Evolutionary conservation across 2,113 vertebrate species (phyloP), one percentile per base, ranked within the genome.

Genomic region (Zosterops japonicus): DNA sequence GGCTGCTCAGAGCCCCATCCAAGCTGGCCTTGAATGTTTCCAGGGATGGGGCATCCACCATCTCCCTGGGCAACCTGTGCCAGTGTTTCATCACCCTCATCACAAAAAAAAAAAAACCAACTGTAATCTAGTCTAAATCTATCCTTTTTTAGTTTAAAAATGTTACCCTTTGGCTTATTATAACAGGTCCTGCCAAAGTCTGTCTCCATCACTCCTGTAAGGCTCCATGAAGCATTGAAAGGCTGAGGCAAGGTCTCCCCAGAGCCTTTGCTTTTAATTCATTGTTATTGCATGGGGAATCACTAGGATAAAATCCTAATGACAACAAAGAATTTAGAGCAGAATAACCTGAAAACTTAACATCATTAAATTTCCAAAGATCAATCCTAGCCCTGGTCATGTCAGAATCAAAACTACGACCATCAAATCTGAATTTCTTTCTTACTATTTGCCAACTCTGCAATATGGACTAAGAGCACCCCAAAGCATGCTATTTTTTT

Each of bases 1-100:
- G 36, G 14, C 11, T 23, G 22, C 55, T 61, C 64, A 87, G 64
- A 55, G 49, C 56, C 41, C 41, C 0, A 0, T 24, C n/a, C 47
- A 78, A 13, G 20, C n/a, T 55, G 28, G 29, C n/a, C 28, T 41
- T 24, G 39, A 29, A n/a, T n/a, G 28, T 25, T 41, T 29, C 65
- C 49, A 47, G 41, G 24, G n/a, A 47, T 55, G 41, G 24, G 33
- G 7, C 13, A 63, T 20, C 49, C 24, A 70, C 47, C 41, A 35
- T 11, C 24, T 25, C n/a, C 39, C 75, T 47, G 29, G n/a, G 29
- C 10, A 79, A 16, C 8, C n/a, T 70, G 49, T 41, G 20, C 28
- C 35, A 71, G 24, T 22, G 35, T 25, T 49, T 20, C n/a, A 47
- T 16, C n/a, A 47, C 4, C 10, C n/a, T 25, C 20, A 22, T 14